A percentile compares a stretch with the other conserved stretches of the same genome.
phyloP scores from a whole-genome alignment of 2,797 vertebrate genomes.

The Onychomys leucogaster region DNA sequence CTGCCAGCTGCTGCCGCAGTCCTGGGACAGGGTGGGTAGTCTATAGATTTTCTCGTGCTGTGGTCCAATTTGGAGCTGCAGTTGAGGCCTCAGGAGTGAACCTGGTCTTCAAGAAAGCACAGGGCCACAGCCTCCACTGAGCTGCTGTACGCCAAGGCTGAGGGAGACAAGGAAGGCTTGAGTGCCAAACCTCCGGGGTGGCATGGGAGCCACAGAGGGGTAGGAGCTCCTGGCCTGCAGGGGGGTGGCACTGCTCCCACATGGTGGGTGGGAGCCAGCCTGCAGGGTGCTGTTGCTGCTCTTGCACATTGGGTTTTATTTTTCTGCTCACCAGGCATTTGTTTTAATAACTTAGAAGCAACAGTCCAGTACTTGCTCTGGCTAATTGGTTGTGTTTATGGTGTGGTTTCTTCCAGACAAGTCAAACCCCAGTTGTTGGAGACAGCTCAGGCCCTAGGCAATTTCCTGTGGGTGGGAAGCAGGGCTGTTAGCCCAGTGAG shows the following conservation, averaged over 20 bases:
- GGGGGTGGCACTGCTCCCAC: neutral
- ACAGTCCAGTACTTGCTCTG: neutral
- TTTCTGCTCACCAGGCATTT: neutral
- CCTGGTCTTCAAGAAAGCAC: neutral
- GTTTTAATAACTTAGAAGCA: neutral
- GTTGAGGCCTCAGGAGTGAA: neutral
- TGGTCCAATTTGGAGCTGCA: neutral
- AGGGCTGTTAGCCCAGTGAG: neutral
- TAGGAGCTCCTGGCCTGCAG: too few relatives aligned
- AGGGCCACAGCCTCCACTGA: neutral
- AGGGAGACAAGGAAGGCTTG: neutral
- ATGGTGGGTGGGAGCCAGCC: neutral
- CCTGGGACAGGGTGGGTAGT: too few relatives aligned
- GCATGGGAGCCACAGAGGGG: neutral
- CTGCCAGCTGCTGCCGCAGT: accelerated
- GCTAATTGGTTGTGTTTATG: neutral
- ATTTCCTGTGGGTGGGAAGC: neutral
- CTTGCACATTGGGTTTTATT: neutral
- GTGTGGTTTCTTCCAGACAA: neutral
- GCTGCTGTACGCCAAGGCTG: neutral
- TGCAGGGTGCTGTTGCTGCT: neutral
- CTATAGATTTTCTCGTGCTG: neutral
- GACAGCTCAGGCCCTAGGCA: neutral
- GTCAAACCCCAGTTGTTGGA: neutral
- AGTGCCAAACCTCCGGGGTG: neutral